Evolutionary conservation across 2,113 vertebrate genomes (phyloP), one percentile per base, ranked within the genome.

Genomic region (Cryptoleucopteryx plumbea): DNA sequence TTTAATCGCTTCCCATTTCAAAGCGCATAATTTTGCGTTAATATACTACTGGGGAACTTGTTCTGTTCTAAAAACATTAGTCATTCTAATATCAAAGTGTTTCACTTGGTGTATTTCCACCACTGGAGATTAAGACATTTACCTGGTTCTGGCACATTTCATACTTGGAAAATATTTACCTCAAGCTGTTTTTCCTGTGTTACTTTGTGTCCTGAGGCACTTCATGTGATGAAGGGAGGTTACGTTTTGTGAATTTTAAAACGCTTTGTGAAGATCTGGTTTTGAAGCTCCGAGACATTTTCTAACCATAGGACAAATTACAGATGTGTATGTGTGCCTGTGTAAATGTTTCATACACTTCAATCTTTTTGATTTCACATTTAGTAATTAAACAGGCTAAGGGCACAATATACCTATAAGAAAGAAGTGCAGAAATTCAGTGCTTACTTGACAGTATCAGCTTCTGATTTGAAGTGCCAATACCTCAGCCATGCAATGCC

Each of bases 1-100:
- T 95, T 93, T 85, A 93, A 86, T 90, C 32, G 70, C 45, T 91
- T 97, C 62, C 91, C 34, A 43, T 93, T 94, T 96, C 70, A 53
- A 88, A 96, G 82, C 23, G 17, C 45, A 23, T 91, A 43, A 66
- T 82, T 93, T 87, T 77, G 62, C 2, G 2, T 91, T 91, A 66
- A 80, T 80, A 72, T 77, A 82, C 74, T 91, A 36, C 62, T 77
- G 50, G 42, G 29, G n/a, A 88, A 56, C 72, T 88, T 21, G 7
- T 22, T 85, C 48, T 70, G 26, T 53, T 52, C 62, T 70, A 32
- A 93, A 95, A 95, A 27, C 4, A 50, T 67, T 21, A 48, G 45
- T 68, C 48, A 36, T 58, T 93, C 90, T 82, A 71, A 83, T 88
- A 43, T 31, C 43, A 26, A 86, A 77, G 20, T 36, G 58, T 81